A percentile compares a stretch with the other conserved stretches of the same genome.
Evolutionary conservation across 2,797 vertebrate species (phyloP).

Genomic region (Hozukius guyotensis): DNA sequence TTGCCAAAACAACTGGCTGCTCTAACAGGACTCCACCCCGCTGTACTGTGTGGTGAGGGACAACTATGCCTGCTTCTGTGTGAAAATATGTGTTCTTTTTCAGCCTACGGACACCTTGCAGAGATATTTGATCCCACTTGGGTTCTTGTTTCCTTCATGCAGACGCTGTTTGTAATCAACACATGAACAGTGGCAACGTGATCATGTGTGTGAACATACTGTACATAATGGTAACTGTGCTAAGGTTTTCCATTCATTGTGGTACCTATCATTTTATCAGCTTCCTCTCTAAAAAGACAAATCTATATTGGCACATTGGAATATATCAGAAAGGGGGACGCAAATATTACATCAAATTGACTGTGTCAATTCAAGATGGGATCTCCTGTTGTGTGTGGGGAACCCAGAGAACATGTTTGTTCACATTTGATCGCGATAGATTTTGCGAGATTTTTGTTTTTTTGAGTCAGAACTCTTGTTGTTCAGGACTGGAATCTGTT

Average conservation of each 20-base stretch:
- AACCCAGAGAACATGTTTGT: too few relatives aligned
- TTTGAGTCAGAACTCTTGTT: too few relatives aligned
- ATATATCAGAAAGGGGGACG: background rate
- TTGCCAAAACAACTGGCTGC: background rate
- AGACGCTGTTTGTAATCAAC: conserved; percentile 2
- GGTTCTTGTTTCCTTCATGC: conserved; percentile 4
- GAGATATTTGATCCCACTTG: background rate
- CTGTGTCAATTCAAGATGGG: too few relatives aligned
- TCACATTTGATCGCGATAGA: too few relatives aligned
- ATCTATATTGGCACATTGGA: background rate
- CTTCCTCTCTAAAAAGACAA: background rate
- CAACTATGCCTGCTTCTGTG: background rate
- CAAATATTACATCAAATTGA: background rate
- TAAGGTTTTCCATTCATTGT: background rate
- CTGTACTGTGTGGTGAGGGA: background rate
- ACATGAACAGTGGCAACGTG: background rate
- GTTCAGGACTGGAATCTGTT: too few relatives aligned
- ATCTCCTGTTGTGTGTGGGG: too few relatives aligned
- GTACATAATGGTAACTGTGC: background rate
- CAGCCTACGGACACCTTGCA: conserved; percentile 1
- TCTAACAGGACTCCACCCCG: background rate
- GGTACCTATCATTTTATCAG: background rate
- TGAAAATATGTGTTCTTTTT: background rate
- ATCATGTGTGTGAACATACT: background rate
- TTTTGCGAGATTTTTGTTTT: too few relatives aligned